Conservation (phyloP, 2,113 vertebrate species). For the Psilopogon haemacephalus region DNA sequence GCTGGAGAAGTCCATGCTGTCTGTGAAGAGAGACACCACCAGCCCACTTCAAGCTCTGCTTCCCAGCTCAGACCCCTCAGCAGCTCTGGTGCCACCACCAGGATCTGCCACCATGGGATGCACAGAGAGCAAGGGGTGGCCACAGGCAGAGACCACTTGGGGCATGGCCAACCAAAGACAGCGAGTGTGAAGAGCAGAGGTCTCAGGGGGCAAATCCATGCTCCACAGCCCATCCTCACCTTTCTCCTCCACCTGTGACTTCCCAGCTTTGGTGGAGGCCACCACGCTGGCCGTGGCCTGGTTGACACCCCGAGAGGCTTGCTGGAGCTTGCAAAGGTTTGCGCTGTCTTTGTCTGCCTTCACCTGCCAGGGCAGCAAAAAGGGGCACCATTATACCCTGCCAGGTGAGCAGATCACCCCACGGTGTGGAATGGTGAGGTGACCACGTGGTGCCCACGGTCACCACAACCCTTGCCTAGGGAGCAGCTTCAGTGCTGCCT, state of each 20-base stretch:
- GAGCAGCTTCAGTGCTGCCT: background rate
- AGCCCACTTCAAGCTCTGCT: background rate
- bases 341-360: slow-evolving; percentile 92
- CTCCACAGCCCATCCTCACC: slow-evolving; percentile 68
- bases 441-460: background rate
- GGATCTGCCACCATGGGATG: background rate
- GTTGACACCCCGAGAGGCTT: slow-evolving; percentile 88
- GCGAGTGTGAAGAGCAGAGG: rapidly evolving
- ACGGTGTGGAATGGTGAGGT: rapidly evolving
- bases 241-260: slow-evolving; percentile 91
- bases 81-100: background rate
- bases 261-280: slow-evolving; percentile 92
- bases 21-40: slow-evolving; percentile 65
- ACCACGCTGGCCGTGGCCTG: slow-evolving; percentile 91
- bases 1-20: slow-evolving; percentile 95
- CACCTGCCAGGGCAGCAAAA: slow-evolving; percentile 74
- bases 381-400: rapidly evolving
- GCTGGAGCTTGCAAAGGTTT: slow-evolving; percentile 87
- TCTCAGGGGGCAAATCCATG: background rate
- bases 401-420: background rate
- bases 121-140: background rate
- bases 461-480: rapidly evolving
- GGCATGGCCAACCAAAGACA: background rate
- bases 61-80: rapidly evolving
- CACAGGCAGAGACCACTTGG: rapidly evolving